Conservation (phyloP, 2,888 invertebrate species). For the Volucella bombylans region DNA sequence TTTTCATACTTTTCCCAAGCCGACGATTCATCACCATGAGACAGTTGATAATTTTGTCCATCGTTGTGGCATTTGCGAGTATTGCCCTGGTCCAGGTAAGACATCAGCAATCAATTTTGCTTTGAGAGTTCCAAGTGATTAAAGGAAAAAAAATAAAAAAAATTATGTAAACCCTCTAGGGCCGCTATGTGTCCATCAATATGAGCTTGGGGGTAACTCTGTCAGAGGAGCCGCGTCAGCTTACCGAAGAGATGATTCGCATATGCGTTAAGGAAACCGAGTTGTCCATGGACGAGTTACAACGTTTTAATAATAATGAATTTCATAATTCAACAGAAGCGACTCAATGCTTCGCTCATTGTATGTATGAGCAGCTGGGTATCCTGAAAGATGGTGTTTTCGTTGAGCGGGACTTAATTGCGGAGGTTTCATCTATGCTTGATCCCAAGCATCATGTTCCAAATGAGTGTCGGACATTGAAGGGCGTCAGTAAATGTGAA, state of each 20-base stretch:
- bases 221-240: conserved; percentile 72
- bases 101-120: background rate
- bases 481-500: conserved; percentile 76
- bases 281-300: conserved; percentile 75
- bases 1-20: background rate
- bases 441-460: conserved; percentile 69
- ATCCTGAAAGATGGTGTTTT: conserved; percentile 76
- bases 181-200: conserved; percentile 75
- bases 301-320: conserved; percentile 73
- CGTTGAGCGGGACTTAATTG: conserved; percentile 75
- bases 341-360: conserved; percentile 76
- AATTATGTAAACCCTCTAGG: conserved; percentile 52
- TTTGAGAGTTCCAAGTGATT: background rate
- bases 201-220: conserved; percentile 75
- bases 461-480: conserved; percentile 68
- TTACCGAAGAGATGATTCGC: conserved; percentile 75
- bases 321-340: conserved; percentile 72
- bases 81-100: conserved; percentile 32
- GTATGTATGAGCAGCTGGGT: conserved; percentile 77
- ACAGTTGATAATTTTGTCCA: background rate
- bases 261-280: conserved; percentile 76
- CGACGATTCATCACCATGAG: background rate
- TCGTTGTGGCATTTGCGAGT: background rate
- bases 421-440: conserved; percentile 63
- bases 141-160: background rate